These are phyloP conservation scores for Champsocephalus esox DNA, from an alignment of 2,797 vertebrate genomes.

Conservation along the genomic window DNA sequence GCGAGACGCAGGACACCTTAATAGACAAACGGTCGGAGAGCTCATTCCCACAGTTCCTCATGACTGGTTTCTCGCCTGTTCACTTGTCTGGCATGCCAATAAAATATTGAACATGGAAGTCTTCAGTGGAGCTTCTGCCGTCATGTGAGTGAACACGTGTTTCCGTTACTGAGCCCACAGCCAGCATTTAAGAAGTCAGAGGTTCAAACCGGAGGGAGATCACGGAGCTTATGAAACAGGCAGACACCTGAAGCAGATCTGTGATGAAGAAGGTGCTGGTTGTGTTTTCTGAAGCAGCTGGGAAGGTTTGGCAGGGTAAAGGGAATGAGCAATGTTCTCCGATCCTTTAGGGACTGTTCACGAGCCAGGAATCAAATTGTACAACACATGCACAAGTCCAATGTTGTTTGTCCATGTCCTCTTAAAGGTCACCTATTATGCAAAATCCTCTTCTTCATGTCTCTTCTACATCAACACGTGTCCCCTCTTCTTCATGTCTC, in stretches of 20 bases:
- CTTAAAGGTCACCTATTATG: too few species aligned
- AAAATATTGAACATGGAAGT: neutral
- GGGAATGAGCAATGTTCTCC: conserved; percentile 45
- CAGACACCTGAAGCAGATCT: conserved; percentile 28
- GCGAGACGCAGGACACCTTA: too few species aligned
- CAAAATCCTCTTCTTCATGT: too few species aligned
- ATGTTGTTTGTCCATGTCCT: too few species aligned
- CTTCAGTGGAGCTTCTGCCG: neutral
- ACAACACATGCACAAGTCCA: too few species aligned
- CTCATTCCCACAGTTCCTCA: too few species aligned
- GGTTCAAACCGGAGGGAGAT: conserved; percentile 30
- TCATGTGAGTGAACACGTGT: conserved; percentile 5
- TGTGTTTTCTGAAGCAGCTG: conserved; percentile 42
- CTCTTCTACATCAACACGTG: too few species aligned
- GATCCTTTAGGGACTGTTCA: conserved; percentile 27
- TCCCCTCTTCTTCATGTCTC: too few species aligned
- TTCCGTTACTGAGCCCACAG: neutral
- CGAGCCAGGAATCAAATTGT: neutral
- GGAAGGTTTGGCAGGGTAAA: conserved; percentile 26
- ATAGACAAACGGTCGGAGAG: too few species aligned
- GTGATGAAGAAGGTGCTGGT: conserved; percentile 38
- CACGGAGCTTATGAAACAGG: conserved; percentile 34
- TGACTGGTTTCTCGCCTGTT: neutral
- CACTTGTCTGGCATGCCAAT: neutral
- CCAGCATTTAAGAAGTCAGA: conserved; percentile 24